Evolutionary conservation across 1,140 invertebrate genomes (phyloP), one percentile per base, ranked within the genome.

Genomic region (Drosophila asahinai): DNA sequence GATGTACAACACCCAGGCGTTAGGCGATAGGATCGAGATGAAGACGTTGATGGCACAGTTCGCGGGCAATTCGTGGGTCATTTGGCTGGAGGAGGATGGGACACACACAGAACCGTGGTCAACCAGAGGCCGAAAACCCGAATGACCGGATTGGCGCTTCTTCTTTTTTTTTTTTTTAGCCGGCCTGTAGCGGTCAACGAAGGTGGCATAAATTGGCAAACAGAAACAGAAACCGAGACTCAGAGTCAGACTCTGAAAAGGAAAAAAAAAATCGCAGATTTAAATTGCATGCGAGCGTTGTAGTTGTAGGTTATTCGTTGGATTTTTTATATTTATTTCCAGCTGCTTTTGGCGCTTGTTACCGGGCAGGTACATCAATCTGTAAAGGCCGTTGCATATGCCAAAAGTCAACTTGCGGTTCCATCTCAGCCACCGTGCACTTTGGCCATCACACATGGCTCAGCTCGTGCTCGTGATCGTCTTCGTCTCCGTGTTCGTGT

Each of bases 381-480:
- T 81, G 70, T 68, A 89, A 91, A 89, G 86, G 86, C 86, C 86
- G 86, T 80, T 82, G 81, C 71, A 89, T 91, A 89, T 89, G 86
- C 83, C 86, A 89, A 89, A 81, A 82, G 86, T 89, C 86, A 89
- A 81, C 38, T 30, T 40, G 70, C 25, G 68, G 66, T 48, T 58
- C 52, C 65, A 57, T 70, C 68, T 58, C 65, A 62, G 27, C 48
- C 47, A 45, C 15, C 19, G 30, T 73, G 71, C 68, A 74, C 71
- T 73, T 73, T 73, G 71, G 71, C 71, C 71, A 74, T 74, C 71
- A 74, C 71, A 74, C 71, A 74, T 73, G 70, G 67, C 66, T 72
- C 36, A 25, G 51, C 66, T 49, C 42, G 52, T 47, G 58, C 42
- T 47, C 12, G 59, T 25, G 5, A 15, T 36, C 33, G 8, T 3